These are phyloP conservation scores for Chironomus tentans DNA, from an alignment of 2,888 invertebrate genomes.

Conservation along the genomic window DNA sequence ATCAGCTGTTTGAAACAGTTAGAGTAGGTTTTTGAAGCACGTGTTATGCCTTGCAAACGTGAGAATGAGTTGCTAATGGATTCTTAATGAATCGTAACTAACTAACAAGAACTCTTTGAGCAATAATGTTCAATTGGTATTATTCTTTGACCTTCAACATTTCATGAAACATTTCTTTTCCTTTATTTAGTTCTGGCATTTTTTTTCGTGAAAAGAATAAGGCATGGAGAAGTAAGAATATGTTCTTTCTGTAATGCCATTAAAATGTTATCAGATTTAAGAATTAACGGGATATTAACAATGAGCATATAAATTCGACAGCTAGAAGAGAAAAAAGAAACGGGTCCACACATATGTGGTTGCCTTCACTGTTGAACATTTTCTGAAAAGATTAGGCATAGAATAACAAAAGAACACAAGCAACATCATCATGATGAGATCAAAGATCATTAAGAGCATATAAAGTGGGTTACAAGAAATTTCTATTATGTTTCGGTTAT, in stretches of 20 bases:
- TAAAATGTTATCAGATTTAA: neutral
- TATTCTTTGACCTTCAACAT: neutral
- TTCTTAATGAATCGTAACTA: neutral
- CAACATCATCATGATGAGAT: slow-evolving; percentile 1
- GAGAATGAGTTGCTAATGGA: neutral
- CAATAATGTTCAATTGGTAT: neutral
- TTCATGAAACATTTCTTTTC: neutral
- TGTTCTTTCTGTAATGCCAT: neutral
- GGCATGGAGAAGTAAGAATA: neutral
- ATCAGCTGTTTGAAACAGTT: slow-evolving; percentile 23
- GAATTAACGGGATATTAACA: slow-evolving; percentile 1
- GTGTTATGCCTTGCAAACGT: neutral
- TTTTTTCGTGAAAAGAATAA: neutral
- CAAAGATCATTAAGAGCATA: slow-evolving; percentile 8
- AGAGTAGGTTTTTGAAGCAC: neutral
- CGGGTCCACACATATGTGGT: neutral
- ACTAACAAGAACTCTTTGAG: neutral
- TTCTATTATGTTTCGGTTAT: neutral
- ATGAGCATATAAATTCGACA: neutral
- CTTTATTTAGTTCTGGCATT: neutral
- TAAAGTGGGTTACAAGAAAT: slow-evolving; percentile 5
- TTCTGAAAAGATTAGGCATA: neutral
- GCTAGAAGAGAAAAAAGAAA: neutral
- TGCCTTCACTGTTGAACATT: neutral
- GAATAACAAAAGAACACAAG: neutral